Evolutionary conservation across 2,797 vertebrate species (phyloP).

Genomic region (Thaleichthys pacificus): DNA sequence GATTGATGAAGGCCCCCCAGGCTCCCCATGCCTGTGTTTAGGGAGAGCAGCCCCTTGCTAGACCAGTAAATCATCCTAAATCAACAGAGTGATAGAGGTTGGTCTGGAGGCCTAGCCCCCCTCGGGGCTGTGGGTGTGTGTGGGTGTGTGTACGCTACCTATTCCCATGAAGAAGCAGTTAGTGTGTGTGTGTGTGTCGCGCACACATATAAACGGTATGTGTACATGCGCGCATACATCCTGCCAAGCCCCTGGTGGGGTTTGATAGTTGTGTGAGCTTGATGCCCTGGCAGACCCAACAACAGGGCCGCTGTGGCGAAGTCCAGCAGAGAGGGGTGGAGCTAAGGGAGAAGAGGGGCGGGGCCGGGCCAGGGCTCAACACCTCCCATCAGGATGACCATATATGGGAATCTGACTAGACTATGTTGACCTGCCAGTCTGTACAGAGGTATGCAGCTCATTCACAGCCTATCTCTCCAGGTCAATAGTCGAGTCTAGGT

Average conservation of each 20-base stretch:
- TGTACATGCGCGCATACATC: not conserved
- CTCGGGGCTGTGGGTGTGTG: not conserved
- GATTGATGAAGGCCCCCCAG: slow-evolving; percentile 7
- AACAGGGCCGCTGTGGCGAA: not conserved
- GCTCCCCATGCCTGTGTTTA: not conserved
- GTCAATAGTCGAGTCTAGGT: no score
- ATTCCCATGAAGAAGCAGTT: no score
- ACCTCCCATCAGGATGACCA: not conserved
- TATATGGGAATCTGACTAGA: not conserved
- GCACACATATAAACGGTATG: not conserved
- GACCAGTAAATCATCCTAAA: slow-evolving; percentile 9
- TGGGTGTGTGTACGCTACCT: not conserved
- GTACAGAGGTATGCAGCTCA: no score
- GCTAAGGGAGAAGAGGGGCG: not conserved
- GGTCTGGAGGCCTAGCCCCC: not conserved
- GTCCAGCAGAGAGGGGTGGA: not conserved
- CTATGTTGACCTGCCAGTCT: no score
- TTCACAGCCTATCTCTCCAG: no score
- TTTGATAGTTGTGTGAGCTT: slow-evolving; percentile 13
- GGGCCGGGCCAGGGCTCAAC: not conserved
- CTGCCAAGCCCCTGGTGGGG: not conserved
- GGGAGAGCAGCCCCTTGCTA: not conserved
- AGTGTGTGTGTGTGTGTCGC: not conserved
- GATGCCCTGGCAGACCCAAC: not conserved
- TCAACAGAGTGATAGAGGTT: not conserved